Evolutionary conservation across 2,888 invertebrate species (phyloP), one percentile per base, ranked within the genome.

Genomic region (Criorhina ranunculi): DNA sequence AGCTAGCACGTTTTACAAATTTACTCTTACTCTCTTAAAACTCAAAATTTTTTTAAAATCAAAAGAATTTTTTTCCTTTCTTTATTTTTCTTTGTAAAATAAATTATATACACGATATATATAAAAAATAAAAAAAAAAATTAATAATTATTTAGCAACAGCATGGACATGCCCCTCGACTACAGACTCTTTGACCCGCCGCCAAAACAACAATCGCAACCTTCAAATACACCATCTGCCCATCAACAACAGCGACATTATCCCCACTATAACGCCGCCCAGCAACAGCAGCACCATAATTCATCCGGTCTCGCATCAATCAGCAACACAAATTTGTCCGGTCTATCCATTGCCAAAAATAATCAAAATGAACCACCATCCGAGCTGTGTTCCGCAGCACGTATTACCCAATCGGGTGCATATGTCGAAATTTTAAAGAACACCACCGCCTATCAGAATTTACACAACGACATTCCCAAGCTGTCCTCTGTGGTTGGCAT

Each of bases 131-230:
- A n/a, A n/a, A n/a, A n/a, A n/a, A n/a, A n/a, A n/a, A n/a, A n/a
- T 49, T 51, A 64, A 12, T 42, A 60, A 46, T 35, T 40, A 69
- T 78, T 46, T 57, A 78, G 87, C 87, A 90, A 90, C 90, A 89
- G 89, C 90, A 60, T 91, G 90, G 91, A 91, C 89, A 88, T 91
- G 89, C 88, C 90, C 89, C 87, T 91, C 90, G 89, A 91, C 90
- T 90, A 90, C 89, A 86, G 90, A 89, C 88, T 90, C 91, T 90
- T 91, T 89, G 90, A 91, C 88, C 88, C 91, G 89, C 88, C 90
- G 86, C 87, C 90, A 89, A 91, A 91, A 81, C 90, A 91, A 87
- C 88, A 88, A 78, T 88, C 90, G 82, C 89, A 88, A 87, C 66
- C 86, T 79, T 9, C 87, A 86, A 33, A 82, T 80, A 40, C 87